Conservation (phyloP, 2,888 invertebrate genomes). For the Eustalomyia histrio region DNA sequence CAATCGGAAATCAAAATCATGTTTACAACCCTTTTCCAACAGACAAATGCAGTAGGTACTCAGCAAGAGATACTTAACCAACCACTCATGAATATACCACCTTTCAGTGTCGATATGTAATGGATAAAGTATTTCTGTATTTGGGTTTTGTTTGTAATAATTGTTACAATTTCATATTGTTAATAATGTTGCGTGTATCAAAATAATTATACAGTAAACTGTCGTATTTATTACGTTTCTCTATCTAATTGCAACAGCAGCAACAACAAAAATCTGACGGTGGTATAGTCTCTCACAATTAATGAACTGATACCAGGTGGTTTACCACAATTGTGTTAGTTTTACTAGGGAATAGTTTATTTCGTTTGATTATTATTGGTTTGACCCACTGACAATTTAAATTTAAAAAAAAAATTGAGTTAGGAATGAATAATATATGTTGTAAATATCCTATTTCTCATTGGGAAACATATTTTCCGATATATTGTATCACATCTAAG, state of each 20-base stretch:
- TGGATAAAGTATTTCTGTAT: conserved; percentile 9
- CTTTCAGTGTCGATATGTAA: conserved; percentile 25
- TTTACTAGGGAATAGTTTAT: no score
- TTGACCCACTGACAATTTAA: no score
- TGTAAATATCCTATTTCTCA: no score
- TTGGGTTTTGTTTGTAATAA: conserved; percentile 9
- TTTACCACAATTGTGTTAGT: neutral
- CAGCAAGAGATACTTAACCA: neutral
- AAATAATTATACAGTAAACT: conserved; percentile 73
- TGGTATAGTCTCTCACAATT: neutral
- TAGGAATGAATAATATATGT: no score
- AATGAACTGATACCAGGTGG: neutral
- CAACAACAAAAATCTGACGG: neutral
- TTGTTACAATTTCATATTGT: conserved; percentile 51
- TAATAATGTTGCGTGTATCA: conserved; percentile 71
- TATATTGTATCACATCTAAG: no score
- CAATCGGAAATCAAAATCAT: conserved; percentile 33
- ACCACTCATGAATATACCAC: neutral
- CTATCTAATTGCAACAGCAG: neutral
- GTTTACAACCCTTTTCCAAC: neutral
- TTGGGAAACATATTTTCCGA: no score
- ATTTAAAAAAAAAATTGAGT: no score
- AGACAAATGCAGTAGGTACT: neutral
- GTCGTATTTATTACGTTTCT: conserved; percentile 62
- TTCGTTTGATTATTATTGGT: no score